Conservation (phyloP, 2,113 vertebrate genomes). For the Hemiscyllium ocellatum region DNA sequence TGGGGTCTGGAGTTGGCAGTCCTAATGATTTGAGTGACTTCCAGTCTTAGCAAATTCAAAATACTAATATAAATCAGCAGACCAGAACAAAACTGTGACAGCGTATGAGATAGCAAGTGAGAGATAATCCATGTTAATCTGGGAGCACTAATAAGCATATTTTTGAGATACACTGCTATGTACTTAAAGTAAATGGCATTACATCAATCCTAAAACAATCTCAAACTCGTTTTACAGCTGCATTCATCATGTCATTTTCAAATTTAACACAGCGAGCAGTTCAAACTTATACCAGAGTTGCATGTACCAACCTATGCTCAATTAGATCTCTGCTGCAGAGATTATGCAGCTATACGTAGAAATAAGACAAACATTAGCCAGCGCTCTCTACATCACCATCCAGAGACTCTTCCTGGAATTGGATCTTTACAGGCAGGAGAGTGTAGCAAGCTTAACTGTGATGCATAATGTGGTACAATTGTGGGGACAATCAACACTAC, state of each 20-base stretch:
- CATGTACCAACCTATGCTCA: not conserved
- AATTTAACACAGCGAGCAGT: not conserved
- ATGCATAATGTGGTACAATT: not conserved
- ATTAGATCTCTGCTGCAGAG: not conserved
- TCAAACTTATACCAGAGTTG: not conserved
- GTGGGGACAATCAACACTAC: not conserved
- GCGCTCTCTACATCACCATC: too few species aligned
- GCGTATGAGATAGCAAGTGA: not conserved
- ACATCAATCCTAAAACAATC: not conserved
- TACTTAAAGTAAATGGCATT: not conserved
- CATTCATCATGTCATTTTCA: not conserved
- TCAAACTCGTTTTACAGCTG: not conserved
- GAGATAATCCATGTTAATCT: not conserved
- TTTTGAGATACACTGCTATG: not conserved
- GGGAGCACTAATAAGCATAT: not conserved
- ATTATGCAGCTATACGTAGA: not conserved
- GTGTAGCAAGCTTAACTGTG: not conserved
- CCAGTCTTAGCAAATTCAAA: not conserved
- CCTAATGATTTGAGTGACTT: too few species aligned
- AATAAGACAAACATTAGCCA: not conserved
- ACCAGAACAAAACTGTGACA: not conserved
- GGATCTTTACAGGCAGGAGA: not conserved
- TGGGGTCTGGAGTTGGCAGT: too few species aligned
- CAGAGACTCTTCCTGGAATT: not conserved
- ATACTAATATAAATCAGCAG: not conserved